Evolutionary conservation across 1,140 invertebrate species (phyloP), one percentile per base, ranked within the genome.

Genomic region (Nasonia longicornis): DNA sequence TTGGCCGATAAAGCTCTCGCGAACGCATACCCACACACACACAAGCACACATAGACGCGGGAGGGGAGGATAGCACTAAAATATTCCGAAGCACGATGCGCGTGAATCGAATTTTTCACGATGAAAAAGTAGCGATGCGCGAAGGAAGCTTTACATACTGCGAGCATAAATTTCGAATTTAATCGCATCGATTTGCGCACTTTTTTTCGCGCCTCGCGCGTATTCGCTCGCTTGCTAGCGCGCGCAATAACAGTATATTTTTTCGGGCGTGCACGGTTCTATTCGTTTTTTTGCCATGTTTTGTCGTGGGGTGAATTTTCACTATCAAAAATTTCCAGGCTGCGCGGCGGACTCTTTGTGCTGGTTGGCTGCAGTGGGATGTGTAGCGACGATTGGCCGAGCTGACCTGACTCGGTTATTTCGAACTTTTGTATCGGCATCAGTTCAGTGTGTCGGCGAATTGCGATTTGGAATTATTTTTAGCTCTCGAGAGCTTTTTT

Each of bases 111-210:
- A 82, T 82, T 82, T 82, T 82, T 78, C 76, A 77, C 22, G 75
- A 78, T 78, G 70, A 78, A 78, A 73, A 82, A 74, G 80, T 38
- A 52, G 66, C 67, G 64, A 31, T 42, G 71, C 71, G n/a, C 20
- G 45, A 73, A 73, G 42, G 45, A 67, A 73, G 73, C 66, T 81
- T 77, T 81, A 81, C 80, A 72, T 72, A 77, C 67, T 26, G 42
- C 69, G 16, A 67, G 80, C 76, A 82, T 82, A 82, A 82, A 82
- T 82, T 82, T 74, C 42, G 26, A 77, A 78, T 82, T 82, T 82
- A 82, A 82, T 78, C 80, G 76, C 80, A 78, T 82, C 76, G 75
- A 82, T 82, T 82, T 78, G 75, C 66, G 64, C 26, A 38, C 38
- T 52, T 76, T 75, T 71, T 76, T 75, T 70, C 35, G 10, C 16